Base-by-base conservation (phyloP, 1,140 invertebrate species). In the Sinonovacula constricta region DNA sequence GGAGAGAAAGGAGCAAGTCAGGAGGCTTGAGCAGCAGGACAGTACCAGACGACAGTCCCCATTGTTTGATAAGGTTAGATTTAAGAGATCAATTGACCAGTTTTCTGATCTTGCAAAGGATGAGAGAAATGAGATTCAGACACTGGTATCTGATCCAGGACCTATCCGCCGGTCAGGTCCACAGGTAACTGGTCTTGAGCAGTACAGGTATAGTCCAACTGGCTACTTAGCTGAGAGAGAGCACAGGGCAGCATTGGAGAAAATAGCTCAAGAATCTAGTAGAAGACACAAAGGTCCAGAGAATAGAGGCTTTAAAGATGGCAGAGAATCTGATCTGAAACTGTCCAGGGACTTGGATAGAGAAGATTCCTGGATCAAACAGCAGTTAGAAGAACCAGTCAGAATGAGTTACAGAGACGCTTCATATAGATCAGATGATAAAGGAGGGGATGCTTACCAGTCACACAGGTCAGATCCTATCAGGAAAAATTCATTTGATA, bases 281-380 rank as follows among this genome's bases (percentile, higher is more conserved):
- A 45, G 39, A 45, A 18, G 18, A 45, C 7, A 18, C 7, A 45
- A 45, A 45, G 39, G 39, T 45, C 7, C 7, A 7, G 18, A 18
- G 39, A 10, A 45, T 45, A 7, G 18, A 45, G 39, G 39, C 7
- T n/a, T n/a, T n/a, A n/a, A n/a, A n/a, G n/a, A n/a, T n/a, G n/a
- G n/a, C n/a, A n/a, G n/a, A n/a, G n/a, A n/a, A n/a, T n/a, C n/a
- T n/a, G 39, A 45, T 45, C 18, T 45, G 39, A 45, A 18, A 45
- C 7, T 10, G 18, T 18, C 7, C 7, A 45, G 18, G 18, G 39
- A 54, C 36, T 26, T 75, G 33, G 72, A 75, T 14, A 65, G 62
- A 66, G 72, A 75, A 45, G 72, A 75, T 30, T 75, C 72, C 26
- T 75, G 72, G 72, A 75, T 75, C 39, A 65, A 57, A 56, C 22